Percentiles rank a stretch among this genome's conserved stretches.
These are phyloP conservation scores for Glomeris maerens DNA, from an alignment of 1,140 invertebrate genomes.

Conservation along the genomic window DNA sequence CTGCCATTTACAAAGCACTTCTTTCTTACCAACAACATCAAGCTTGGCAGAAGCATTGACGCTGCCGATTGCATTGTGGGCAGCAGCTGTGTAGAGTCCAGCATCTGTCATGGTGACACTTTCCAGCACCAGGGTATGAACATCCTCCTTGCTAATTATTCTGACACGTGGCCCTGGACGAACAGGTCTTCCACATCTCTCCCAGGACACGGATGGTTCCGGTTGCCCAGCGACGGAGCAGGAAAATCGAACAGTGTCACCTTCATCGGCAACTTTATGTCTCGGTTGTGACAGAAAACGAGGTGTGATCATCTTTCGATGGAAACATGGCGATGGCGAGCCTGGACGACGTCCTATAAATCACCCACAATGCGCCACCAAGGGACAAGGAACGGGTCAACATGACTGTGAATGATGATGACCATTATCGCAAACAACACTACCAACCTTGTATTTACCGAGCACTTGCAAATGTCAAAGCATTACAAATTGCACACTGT, in stretches of 20 bases:
- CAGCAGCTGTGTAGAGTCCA: slow-evolving; percentile 58
- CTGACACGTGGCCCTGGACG: slow-evolving; percentile 43
- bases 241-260: slow-evolving; percentile 62
- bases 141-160: slow-evolving; percentile 58
- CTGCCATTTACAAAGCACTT: no score
- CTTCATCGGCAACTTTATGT: slow-evolving; percentile 65
- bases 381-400: no score
- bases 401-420: no score
- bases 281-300: slow-evolving; percentile 71
- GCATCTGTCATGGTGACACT: slow-evolving; percentile 61
- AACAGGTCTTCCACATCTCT: slow-evolving; percentile 49
- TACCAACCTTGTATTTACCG: no score
- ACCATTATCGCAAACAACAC: no score
- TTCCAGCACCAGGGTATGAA: slow-evolving; percentile 56
- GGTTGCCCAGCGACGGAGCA: slow-evolving; percentile 62
- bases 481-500: no score
- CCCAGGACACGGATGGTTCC: slow-evolving; percentile 46
- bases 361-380: no score
- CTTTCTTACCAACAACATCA: slow-evolving; percentile 52
- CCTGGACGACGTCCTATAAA: no score
- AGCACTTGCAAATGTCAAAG: no score
- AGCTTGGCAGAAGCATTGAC: slow-evolving; percentile 62
- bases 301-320: slow-evolving; percentile 13
- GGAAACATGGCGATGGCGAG: no score
- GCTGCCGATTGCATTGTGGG: slow-evolving; percentile 67